A percentile compares a stretch with the other conserved stretches of the same genome.
Evolutionary conservation across 2,113 vertebrate species (phyloP).

Genomic region (Ceratotherium simum): DNA sequence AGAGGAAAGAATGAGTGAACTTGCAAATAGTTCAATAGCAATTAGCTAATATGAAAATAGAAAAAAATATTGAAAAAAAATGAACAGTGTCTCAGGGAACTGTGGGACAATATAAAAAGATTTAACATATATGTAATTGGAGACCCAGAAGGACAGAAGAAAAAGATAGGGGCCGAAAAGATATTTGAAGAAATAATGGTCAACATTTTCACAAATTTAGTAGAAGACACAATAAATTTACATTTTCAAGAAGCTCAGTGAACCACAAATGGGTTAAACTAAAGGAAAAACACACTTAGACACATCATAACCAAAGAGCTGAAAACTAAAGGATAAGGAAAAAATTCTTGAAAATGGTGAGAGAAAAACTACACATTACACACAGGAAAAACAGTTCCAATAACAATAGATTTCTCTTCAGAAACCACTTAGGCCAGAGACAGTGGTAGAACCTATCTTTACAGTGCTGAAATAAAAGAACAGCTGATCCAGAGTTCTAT

Average conservation of each 20-base stretch:
- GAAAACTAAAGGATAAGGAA: not conserved
- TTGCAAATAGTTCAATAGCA: not conserved
- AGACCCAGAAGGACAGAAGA: not conserved
- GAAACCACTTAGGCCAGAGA: not conserved
- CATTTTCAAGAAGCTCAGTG: not conserved
- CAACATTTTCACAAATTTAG: not conserved
- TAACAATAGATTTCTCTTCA: not conserved
- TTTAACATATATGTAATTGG: not conserved
- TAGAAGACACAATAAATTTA: not conserved
- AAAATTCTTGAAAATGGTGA: not conserved
- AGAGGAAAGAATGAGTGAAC: not conserved
- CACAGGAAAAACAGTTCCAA: not conserved
- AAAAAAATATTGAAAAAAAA: not conserved
- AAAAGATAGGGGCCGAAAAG: not conserved
- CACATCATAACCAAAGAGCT: not conserved
- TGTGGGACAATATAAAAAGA: not conserved
- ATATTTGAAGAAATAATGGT: not conserved
- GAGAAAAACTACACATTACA: not conserved
- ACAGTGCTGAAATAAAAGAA: not conserved
- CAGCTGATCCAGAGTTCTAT: not conserved
- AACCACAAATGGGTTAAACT: not conserved
- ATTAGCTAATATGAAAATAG: not conserved
- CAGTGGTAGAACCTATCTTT: not conserved
- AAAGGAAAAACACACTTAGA: not conserved
- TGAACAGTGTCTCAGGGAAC: not conserved